Percentiles rank a stretch among this genome's conserved stretches.
phyloP scores from a whole-genome alignment of 2,888 invertebrate species.

The Epistrophe grossulariae region DNA sequence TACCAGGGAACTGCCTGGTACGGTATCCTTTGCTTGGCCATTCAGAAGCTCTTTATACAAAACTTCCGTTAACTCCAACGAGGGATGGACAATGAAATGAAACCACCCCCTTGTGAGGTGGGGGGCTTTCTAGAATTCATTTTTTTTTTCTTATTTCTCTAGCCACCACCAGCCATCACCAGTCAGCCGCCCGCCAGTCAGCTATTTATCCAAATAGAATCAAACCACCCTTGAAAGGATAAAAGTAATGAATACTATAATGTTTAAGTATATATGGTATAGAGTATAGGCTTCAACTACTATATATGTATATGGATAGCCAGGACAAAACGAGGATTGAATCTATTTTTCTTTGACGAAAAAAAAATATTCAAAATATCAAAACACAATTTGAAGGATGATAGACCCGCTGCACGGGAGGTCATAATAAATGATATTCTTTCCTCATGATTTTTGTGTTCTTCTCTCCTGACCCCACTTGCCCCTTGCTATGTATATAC shows the following conservation, averaged over 20 bases:
- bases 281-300: background rate
- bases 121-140: conserved; percentile 28
- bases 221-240: conserved; percentile 59
- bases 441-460: conserved; percentile 17
- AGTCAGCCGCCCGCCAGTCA: conserved; percentile 19
- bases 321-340: conserved; percentile 67
- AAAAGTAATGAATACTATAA: conserved; percentile 26
- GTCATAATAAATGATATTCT: conserved; percentile 73
- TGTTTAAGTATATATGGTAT: background rate
- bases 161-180: conserved; percentile 24
- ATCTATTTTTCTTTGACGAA: conserved; percentile 54
- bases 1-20: conserved; percentile 68
- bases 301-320: conserved; percentile 34
- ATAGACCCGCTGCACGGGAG: conserved; percentile 69
- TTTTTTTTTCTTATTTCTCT: conserved; percentile 13
- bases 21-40: conserved; percentile 77
- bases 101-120: conserved; percentile 59
- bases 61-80: conserved; percentile 74
- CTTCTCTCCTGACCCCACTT: background rate
- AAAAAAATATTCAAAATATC: conserved; percentile 60
- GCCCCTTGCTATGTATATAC: background rate
- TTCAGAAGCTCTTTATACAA: conserved; percentile 75
- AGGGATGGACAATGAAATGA: conserved; percentile 78
- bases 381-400: conserved; percentile 67
- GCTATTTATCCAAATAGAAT: conserved; percentile 49